Base-by-base conservation (phyloP, 2,888 invertebrate genomes). In the Drosophila greeni region DNA sequence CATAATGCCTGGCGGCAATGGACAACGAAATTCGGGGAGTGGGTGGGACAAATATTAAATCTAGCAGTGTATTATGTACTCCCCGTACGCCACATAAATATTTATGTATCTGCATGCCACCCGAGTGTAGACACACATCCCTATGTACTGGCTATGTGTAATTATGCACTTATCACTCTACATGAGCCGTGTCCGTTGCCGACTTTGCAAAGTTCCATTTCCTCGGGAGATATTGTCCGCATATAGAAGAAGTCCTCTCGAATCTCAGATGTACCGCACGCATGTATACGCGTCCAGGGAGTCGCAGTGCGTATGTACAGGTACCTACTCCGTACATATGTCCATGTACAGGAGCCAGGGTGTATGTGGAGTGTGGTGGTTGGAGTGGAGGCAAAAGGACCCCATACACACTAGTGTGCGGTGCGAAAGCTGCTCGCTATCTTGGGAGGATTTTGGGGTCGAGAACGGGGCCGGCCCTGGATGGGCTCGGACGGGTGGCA, bases 151-250 rank as follows among this genome's bases (percentile, higher is more conserved):
- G 33, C 36, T 58, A 47, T 34, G 39, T 58, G 57, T 66, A 72
- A 48, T 56, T 70, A 57, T 49, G 59, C 58, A 66, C 53, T 48
- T 53, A 43, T 53, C 55, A 58, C 61, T 66, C 52, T 43, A 56
- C 56, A 66, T 53, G 70, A 53, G 40, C 37, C 37, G 29, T 52
- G 51, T 40, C 48, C 56, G 51, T 48, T 54, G 69, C 67, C 72
- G 66, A 66, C 67, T 66, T 74, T 61, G 77, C 68, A 75, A 59
- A 75, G 64, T 65, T 72, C 66, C 61, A 76, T 84, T 81, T 84
- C 83, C 85, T 82, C 79, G 77, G 86, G 85, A 84, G 53, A 73
- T 75, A 62, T 71, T 70, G 73, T 70, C 81, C 73, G 75, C 70
- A 72, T 71, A 68, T 79, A 76, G 74, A 82, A 75, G 66, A 26